A percentile compares a stretch with the other conserved stretches of the same genome.
phyloP scores from a whole-genome alignment of 2,888 invertebrate species.

The Tetranychus piercei region DNA sequence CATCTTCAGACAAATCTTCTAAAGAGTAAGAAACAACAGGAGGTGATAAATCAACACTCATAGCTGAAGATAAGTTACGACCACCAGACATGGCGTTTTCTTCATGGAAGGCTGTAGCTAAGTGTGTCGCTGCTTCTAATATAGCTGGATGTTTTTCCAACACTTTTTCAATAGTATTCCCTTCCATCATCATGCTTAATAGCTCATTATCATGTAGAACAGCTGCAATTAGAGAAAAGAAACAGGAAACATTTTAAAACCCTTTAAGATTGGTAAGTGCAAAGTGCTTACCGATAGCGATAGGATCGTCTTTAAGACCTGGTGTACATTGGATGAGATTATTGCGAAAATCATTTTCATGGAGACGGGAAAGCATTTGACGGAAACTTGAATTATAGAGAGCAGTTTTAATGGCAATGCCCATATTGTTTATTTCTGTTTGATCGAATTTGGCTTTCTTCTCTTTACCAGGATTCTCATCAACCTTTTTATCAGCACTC shows the following conservation, averaged over 20 bases:
- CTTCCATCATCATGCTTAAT: conserved; percentile 49
- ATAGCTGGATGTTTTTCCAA: conserved; percentile 50
- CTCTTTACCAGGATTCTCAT: background rate
- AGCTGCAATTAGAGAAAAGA: conserved; percentile 34
- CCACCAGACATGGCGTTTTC: conserved; percentile 24
- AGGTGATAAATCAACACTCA: background rate
- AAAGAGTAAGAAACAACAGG: conserved; percentile 30
- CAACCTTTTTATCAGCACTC: background rate
- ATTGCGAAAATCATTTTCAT: conserved; percentile 40
- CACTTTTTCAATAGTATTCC: conserved; percentile 47
- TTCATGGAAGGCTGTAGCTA: conserved; percentile 42
- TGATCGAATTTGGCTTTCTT: conserved; percentile 34
- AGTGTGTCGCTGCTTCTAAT: conserved; percentile 47
- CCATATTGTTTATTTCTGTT: conserved; percentile 44
- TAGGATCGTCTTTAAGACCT: conserved; percentile 48
- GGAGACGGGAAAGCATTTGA: conserved; percentile 44
- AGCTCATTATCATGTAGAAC: conserved; percentile 57
- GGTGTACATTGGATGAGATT: conserved; percentile 53
- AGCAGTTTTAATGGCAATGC: conserved; percentile 45
- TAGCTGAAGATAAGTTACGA: conserved; percentile 3
- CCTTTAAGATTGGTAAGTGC: background rate
- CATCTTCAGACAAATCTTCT: conserved; percentile 35
- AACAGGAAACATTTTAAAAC: background rate
- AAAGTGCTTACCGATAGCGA: conserved; percentile 39
- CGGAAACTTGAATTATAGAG: conserved; percentile 44